A percentile compares a stretch with the other conserved stretches of the same genome.
Evolutionary conservation across 2,113 vertebrate genomes (phyloP).

Genomic region (Fulica atra): DNA sequence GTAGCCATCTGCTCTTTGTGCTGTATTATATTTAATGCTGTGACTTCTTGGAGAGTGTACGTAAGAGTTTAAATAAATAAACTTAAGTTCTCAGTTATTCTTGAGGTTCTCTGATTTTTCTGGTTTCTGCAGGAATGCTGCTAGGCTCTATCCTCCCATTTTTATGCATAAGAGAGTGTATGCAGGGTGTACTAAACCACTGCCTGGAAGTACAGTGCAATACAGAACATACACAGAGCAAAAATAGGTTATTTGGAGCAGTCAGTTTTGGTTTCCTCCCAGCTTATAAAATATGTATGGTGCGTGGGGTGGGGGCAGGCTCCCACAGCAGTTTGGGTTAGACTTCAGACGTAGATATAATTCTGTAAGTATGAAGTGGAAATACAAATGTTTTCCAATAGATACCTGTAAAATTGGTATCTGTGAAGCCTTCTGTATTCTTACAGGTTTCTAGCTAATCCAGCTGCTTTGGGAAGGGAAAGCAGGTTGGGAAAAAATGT

Average conservation of each 20-base stretch:
- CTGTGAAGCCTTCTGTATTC: not conserved
- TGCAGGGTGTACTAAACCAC: not conserved
- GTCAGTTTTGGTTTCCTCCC: not conserved
- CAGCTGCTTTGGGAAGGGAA: not conserved
- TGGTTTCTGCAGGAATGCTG: not conserved
- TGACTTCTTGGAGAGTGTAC: not conserved
- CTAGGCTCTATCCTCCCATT: not conserved
- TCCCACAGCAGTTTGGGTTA: not conserved
- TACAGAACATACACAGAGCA: not conserved
- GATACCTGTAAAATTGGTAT: rapidly evolving
- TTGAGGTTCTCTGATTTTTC: not conserved
- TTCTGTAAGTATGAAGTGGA: not conserved
- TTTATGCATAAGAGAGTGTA: not conserved
- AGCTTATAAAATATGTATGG: not conserved
- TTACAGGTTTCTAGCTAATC: not conserved
- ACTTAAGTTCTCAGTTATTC: not conserved
- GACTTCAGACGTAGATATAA: not conserved
- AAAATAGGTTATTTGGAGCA: not conserved
- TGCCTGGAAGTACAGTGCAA: not conserved
- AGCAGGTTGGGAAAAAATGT: not conserved
- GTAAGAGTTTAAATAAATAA: not conserved
- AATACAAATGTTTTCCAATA: not conserved
- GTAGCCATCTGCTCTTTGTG: not conserved
- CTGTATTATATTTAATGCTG: not conserved
- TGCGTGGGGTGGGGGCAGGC: not conserved